phyloP scores from a whole-genome alignment of 2,113 vertebrate genomes.

The Sphaerodactylus townsendi region DNA sequence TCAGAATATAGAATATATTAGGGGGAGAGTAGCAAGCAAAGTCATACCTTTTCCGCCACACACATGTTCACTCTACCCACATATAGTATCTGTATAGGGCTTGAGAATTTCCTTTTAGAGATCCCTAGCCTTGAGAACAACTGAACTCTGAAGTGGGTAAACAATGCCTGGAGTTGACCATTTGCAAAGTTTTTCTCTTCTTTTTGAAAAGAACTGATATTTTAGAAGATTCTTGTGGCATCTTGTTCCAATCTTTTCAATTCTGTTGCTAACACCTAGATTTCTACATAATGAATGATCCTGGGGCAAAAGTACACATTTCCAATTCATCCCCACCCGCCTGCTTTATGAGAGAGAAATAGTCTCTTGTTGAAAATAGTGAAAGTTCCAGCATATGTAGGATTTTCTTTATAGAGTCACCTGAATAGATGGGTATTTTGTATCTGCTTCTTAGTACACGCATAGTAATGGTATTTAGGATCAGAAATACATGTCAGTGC shows the following conservation, averaged over 20 bases:
- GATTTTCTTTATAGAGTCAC: background rate
- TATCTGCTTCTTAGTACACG: background rate
- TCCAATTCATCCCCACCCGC: background rate
- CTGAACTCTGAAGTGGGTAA: too few relatives aligned
- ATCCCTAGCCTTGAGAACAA: too few relatives aligned
- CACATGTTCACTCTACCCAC: too few relatives aligned
- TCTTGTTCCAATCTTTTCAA: background rate
- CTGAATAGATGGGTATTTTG: background rate
- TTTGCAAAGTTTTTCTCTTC: background rate
- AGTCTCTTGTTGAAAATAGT: background rate
- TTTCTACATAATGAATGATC: background rate
- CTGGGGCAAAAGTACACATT: background rate
- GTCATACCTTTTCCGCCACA: too few relatives aligned
- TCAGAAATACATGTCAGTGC: background rate
- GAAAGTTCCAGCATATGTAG: background rate
- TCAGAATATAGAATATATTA: too few relatives aligned
- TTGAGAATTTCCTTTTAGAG: too few relatives aligned
- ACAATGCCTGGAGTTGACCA: background rate
- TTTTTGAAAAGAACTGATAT: rapidly evolving
- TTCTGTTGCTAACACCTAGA: background rate
- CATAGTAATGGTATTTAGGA: background rate
- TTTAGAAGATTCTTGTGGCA: too few relatives aligned
- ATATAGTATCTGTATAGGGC: too few relatives aligned
- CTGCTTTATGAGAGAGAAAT: background rate
- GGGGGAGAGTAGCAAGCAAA: too few relatives aligned